phyloP scores from a whole-genome alignment of 2,888 invertebrate species.

The Halocaridina rubra region DNA sequence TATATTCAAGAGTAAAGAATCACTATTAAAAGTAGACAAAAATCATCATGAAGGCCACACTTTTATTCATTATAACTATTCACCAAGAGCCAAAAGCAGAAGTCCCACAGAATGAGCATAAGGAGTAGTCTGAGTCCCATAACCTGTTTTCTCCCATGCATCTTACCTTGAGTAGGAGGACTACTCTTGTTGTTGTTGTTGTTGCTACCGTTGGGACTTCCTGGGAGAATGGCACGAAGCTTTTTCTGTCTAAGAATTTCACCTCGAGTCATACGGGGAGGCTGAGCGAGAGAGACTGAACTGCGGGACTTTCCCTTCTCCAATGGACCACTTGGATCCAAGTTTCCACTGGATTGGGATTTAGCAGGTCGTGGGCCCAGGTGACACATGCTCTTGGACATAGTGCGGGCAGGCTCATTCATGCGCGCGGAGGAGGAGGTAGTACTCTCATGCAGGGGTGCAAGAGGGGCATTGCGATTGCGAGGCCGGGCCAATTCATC shows the following conservation, averaged over 20 bases:
- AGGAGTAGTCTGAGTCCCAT: constrained; percentile 30
- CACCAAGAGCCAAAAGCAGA: too few relatives aligned
- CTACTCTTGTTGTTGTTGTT: constrained; percentile 35
- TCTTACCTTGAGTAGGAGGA: constrained; percentile 36
- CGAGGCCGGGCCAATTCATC: constrained; percentile 85
- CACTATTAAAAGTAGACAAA: too few relatives aligned
- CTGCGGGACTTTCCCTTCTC: constrained; percentile 60
- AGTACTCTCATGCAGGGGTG: constrained; percentile 64
- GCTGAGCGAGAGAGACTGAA: constrained; percentile 66
- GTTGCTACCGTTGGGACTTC: constrained; percentile 5
- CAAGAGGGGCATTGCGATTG: constrained; percentile 69
- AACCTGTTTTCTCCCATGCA: constrained; percentile 28
- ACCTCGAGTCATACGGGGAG: constrained; percentile 70
- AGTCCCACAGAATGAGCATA: too few relatives aligned
- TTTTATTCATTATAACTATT: too few relatives aligned
- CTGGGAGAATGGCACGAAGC: constrained; percentile 35
- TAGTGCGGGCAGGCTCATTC: constrained; percentile 61
- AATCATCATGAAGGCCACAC: too few relatives aligned
- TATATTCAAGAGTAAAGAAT: too few relatives aligned
- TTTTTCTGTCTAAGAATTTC: constrained; percentile 69
- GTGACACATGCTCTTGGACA: constrained; percentile 65
- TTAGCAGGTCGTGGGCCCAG: constrained; percentile 57
- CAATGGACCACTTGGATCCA: constrained; percentile 44
- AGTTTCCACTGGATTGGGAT: constrained; percentile 27
- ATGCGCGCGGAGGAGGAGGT: constrained; percentile 59